Percentiles rank a stretch among this genome's conserved stretches.
These are phyloP conservation scores for Scaptomyza tumidula DNA, from an alignment of 2,888 invertebrate genomes.

Conservation along the genomic window DNA sequence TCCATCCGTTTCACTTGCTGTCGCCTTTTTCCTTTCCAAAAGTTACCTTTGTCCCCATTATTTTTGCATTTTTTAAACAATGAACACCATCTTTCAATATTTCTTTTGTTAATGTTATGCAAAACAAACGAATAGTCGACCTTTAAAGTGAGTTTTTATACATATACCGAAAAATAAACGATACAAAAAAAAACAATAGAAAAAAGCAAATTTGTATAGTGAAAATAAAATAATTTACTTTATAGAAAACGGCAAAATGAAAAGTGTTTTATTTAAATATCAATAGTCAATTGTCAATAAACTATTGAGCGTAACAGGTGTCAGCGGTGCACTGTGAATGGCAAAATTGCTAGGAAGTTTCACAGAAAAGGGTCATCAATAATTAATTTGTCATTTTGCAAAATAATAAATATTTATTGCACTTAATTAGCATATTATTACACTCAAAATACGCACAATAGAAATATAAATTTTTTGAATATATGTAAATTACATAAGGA, in stretches of 20 bases:
- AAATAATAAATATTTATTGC: conserved; percentile 72
- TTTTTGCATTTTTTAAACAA: conserved; percentile 53
- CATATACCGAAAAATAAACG: conserved; percentile 53
- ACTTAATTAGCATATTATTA: conserved; percentile 62
- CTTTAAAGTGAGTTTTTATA: conserved; percentile 62
- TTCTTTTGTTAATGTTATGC: conserved; percentile 65
- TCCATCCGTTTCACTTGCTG: conserved; percentile 33
- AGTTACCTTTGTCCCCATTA: conserved; percentile 34
- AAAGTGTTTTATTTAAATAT: conserved; percentile 25
- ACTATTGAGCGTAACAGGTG: conserved; percentile 35
- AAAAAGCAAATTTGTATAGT: conserved; percentile 62
- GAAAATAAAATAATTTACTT: conserved; percentile 78
- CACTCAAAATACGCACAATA: conserved; percentile 70
- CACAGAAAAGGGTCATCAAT: background rate
- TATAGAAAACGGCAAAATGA: conserved; percentile 61
- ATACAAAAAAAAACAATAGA: conserved; percentile 44
- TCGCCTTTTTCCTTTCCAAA: conserved; percentile 33
- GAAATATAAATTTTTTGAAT: conserved; percentile 60
- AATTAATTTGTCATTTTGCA: conserved; percentile 32
- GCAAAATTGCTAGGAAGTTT: conserved; percentile 1
- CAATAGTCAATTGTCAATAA: background rate
- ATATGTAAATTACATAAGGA: conserved; percentile 53
- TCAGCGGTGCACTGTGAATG: conserved; percentile 22
- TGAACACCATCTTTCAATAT: conserved; percentile 41
- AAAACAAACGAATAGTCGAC: conserved; percentile 44